Evolutionary conservation across 2,113 vertebrate genomes (phyloP), one percentile per base, ranked within the genome.

Genomic region (Rhinopomastus cyanomelas): DNA sequence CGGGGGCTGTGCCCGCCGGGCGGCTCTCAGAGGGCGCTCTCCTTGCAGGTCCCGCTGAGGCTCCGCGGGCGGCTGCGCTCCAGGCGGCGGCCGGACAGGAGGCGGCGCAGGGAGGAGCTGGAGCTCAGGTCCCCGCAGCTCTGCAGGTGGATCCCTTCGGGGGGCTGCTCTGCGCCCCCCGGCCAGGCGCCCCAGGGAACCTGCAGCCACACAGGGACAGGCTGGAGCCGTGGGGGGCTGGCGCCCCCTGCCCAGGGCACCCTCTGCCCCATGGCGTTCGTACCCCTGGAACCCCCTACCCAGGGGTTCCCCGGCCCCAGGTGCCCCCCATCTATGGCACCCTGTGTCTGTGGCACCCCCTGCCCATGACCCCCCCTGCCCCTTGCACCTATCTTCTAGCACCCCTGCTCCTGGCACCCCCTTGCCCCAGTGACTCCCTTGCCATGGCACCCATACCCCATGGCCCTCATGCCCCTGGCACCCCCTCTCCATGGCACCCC

Each of bases 91-190:
- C 81, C 5, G 0, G 98, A 98, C 48, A 98, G 96, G 20, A 98
- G 97, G 30, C 98, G 97, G 48, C 98, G 97, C 57, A 99, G 95
- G 15, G 98, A 98, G 3, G 98, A 98, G 3, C 98, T 97, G 4
- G 98, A 99, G 96, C 98, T 99, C 73, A 99, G 97, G 88, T 99
- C 99, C 7, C 98, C 99, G 2, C 99, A 99, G 97, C 99, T 99
- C 75, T 98, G 98, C 73, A 99, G 97, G 95, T 99, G 98, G 73
- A 99, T 98, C 51, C 98, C 98, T 56, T 98, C 98, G 2, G 97
- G 94, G 21, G 93, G 91, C 36, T 36, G 94, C 96, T 96, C 71
- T 48, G 92, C 68, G 67, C 96, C 81, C 5, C 96, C 81, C 4
- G 92, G 94, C 97, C 98, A 97, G 1, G 97, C 94, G 22, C 95